Conservation (phyloP, 2,888 invertebrate species). For the Drosophila neotestacea region DNA sequence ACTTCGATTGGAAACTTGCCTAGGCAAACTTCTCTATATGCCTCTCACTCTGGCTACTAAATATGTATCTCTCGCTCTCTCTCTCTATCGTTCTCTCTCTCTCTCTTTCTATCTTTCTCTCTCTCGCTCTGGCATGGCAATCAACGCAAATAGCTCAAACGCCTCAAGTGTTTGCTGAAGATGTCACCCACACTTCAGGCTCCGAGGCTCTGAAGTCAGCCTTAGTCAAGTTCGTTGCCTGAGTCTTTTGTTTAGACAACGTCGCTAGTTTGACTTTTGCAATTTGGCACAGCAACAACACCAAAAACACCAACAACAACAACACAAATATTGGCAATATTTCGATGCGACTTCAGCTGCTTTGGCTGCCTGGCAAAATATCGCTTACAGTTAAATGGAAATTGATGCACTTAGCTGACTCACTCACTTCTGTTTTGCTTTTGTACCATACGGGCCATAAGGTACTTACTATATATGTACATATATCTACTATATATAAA, state of each 20-base stretch:
- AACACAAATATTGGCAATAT: conserved; percentile 74
- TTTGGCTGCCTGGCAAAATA: conserved; percentile 55
- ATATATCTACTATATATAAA: neutral
- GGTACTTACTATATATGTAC: conserved; percentile 54
- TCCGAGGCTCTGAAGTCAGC: conserved; percentile 38
- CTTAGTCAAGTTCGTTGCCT: conserved; percentile 76
- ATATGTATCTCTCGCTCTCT: neutral
- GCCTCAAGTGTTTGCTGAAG: conserved; percentile 82
- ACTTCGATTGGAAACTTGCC: conserved; percentile 59
- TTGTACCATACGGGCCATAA: conserved; percentile 52
- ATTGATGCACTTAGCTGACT: conserved; percentile 82
- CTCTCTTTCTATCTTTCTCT: conserved; percentile 1
- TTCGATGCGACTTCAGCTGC: conserved; percentile 51
- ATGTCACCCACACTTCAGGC: conserved; percentile 81
- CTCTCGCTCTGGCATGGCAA: conserved; percentile 64
- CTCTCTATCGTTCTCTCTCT: neutral
- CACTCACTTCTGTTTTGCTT: conserved; percentile 72
- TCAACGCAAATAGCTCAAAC: conserved; percentile 81
- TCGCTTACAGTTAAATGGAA: conserved; percentile 81
- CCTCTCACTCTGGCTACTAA: conserved; percentile 5
- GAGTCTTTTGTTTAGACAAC: conserved; percentile 80
- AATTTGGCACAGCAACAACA: conserved; percentile 64
- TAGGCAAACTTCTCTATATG: conserved; percentile 41
- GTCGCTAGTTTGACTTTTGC: conserved; percentile 78
- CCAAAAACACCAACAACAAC: conserved; percentile 46